Base-by-base conservation (phyloP, 2,888 invertebrate species). In the Meiosimyza platycephala region DNA sequence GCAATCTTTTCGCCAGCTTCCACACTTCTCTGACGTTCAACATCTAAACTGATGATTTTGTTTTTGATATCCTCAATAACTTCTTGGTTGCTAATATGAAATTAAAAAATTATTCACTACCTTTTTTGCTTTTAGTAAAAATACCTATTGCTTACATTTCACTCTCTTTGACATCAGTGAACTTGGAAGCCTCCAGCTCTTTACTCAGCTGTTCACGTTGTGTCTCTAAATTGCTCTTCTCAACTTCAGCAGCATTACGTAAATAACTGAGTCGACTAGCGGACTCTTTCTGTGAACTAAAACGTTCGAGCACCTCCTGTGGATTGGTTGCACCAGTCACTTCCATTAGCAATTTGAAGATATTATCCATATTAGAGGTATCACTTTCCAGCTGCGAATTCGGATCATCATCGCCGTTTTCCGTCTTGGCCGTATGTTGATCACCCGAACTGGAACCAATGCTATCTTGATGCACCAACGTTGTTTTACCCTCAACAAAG, bases 291-390 rank as follows among this genome's bases (percentile, higher is more conserved):
- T 95, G 95, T 0, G 90, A 90, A 66, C 91, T 88, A 85, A 94
- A 95, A 75, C 93, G 89, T 79, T 92, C 90, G 69, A 94, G 90
- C 0, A 95, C 94, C 80, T 94, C 93, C 72, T 92, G 91, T 0
- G 93, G 90, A 66, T 91, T 92, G 12, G 93, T 93, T 15, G 93
- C 94, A 11, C 93, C 93, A 18, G 95, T 94, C 0, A 93, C 91
- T 83, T 91, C 91, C 90, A 94, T 94, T 0, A 95, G 88, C 77
- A 91, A 91, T 76, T 92, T 92, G 82, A 95, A 94, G 28, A 91
- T 88, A 13, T 91, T 90, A 75, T 93, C 92, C 88, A 92, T 91
- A 77, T 85, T 85, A 28, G 78, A 80, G 3, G 84, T 85, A 0
- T 79, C 80, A 67, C 79, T 81, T 73, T 85, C 82, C 15, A 85